Base-by-base conservation (phyloP, 2,888 invertebrate genomes). In the Fissipunctia ypsillon region DNA sequence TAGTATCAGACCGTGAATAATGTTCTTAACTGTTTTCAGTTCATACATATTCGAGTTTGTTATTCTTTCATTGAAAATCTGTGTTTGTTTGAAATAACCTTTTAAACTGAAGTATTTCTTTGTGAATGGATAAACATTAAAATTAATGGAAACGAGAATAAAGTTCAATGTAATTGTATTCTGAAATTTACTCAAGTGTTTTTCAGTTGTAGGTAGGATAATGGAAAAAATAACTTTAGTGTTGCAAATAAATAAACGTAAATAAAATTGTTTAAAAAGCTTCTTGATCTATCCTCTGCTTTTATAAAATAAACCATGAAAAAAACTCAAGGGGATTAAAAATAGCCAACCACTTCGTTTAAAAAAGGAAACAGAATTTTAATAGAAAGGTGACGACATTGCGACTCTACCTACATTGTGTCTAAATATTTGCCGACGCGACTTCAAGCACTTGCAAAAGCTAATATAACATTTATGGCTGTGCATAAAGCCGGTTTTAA, bases 401-500 rank as follows among this genome's bases (percentile, higher is more conserved):
- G 19, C 19, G 16, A 66, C 50, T 50, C 16, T 16, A 28, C 35
- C 69, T 16, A 28, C 35, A 69, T 59, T 66, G 6, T n/a, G 41
- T 56, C 28, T 38, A 63, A 52, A 76, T 48, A 57, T 66, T 65
- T 60, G 6, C 31, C 1, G 1, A 5, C 28, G 16, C 41, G 35
- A 31, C 45, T 75, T 35, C 25, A 52, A 43, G 31, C 59, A 54
- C 56, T 50, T 35, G 59, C 41, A 69, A 70, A 81, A 81, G 70
- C 74, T 52, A 73, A 86, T 78, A 84, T 70, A 72, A 72, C 52
- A 77, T 81, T 84, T 69, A 86, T 84, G 60, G 60, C 61, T 56
- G 7, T 56, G 45, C 61, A 73, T 84, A 79, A 81, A 81, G 84
- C 82, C 73, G 54, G 35, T 57, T 65, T 69, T 68, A 75, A 81